Conservation (phyloP, 2,888 invertebrate species). For the Hypselothyrea guttata region DNA sequence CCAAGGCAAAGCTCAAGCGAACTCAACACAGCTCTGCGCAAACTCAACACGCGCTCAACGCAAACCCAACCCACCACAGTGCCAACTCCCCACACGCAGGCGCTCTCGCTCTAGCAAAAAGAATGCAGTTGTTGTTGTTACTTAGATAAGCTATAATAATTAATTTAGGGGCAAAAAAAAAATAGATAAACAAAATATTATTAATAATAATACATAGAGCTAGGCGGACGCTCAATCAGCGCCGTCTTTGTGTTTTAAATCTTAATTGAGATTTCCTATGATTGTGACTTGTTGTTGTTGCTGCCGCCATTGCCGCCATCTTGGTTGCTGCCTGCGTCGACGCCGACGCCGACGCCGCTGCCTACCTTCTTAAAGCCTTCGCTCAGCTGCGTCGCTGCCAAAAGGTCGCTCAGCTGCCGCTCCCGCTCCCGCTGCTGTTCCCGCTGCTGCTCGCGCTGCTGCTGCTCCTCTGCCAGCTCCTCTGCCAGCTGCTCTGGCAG, state of each 20-base stretch:
- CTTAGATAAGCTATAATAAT: conserved; percentile 20
- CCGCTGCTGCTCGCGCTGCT: conserved; percentile 6
- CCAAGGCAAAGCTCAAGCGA: too few species aligned
- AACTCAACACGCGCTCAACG: too few species aligned
- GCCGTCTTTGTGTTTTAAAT: conserved; percentile 26
- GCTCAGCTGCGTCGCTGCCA: conserved; percentile 56
- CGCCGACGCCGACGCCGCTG: conserved; percentile 26
- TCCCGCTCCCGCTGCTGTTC: conserved; percentile 17
- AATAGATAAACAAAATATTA: conserved; percentile 4
- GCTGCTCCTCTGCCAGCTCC: conserved; percentile 72
- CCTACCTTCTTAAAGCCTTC: conserved; percentile 70
- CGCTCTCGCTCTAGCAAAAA: conserved; percentile 9
- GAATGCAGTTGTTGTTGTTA: neutral
- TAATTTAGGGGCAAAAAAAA: conserved; percentile 4
- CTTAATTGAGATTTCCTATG: conserved; percentile 72
- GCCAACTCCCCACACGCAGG: too few species aligned
- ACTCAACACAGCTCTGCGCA: too few species aligned
- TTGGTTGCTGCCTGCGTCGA: conserved; percentile 16
- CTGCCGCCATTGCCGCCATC: conserved; percentile 20
- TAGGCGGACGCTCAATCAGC: neutral
- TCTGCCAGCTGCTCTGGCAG: conserved; percentile 7
- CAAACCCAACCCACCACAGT: too few species aligned
- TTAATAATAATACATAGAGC: conserved; percentile 20
- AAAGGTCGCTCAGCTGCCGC: too few species aligned
- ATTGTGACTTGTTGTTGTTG: conserved; percentile 54